phyloP scores from a whole-genome alignment of 2,888 invertebrate genomes.

The Drosophila neotestacea region DNA sequence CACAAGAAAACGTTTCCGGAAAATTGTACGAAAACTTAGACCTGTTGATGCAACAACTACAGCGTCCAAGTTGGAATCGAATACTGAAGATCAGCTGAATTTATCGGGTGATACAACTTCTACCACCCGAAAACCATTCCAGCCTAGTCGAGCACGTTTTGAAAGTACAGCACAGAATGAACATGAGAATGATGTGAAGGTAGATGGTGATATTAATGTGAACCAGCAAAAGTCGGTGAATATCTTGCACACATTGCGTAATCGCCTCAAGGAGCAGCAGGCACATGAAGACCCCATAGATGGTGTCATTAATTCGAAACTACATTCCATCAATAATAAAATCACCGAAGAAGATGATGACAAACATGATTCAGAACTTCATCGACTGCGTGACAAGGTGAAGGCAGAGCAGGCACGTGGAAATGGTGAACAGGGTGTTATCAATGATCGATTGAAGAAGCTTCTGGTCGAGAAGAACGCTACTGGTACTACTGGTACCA shows the following conservation, averaged over 20 bases:
- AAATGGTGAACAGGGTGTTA: constrained; percentile 62
- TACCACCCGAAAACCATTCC: constrained; percentile 55
- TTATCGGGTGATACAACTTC: background rate
- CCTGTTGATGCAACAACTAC: constrained; percentile 56
- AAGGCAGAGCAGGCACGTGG: constrained; percentile 64
- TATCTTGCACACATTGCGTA: constrained; percentile 63
- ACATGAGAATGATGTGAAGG: background rate
- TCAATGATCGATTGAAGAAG: constrained; percentile 72
- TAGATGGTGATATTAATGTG: constrained; percentile 5
- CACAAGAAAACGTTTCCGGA: constrained; percentile 78
- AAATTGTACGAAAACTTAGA: constrained; percentile 78
- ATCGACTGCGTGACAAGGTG: constrained; percentile 67
- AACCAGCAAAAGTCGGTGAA: constrained; percentile 2
- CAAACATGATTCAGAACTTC: constrained; percentile 52
- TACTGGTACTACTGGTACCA: background rate
- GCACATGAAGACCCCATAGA: constrained; percentile 43
- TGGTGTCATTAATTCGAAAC: constrained; percentile 51
- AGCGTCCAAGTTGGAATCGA: constrained; percentile 1
- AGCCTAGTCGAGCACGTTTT: constrained; percentile 49
- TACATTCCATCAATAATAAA: constrained; percentile 21
- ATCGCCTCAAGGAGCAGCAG: constrained; percentile 66
- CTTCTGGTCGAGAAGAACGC: constrained; percentile 60
- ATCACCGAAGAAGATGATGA: constrained; percentile 26
- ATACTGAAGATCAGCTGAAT: background rate
- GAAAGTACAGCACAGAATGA: constrained; percentile 2